phyloP scores from a whole-genome alignment of 2,113 vertebrate genomes.

The Tympanuchus pallidicinctus region DNA sequence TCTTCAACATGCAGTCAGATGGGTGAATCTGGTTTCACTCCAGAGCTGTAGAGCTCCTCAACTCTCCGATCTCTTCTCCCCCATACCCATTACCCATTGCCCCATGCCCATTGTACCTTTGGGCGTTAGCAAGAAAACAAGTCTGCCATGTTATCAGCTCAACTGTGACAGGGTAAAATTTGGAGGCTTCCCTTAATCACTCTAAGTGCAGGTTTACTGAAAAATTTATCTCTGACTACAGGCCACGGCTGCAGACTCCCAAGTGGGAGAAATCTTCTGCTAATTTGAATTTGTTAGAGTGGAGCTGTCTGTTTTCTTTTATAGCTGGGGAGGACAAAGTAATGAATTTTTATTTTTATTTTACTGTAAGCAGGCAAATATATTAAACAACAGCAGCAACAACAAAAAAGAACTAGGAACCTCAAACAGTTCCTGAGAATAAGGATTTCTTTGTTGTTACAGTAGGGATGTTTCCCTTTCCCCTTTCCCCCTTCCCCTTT shows the following conservation, averaged over 20 bases:
- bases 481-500: rapidly evolving
- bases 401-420: background rate
- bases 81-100: background rate
- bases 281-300: slow-evolving; percentile 58
- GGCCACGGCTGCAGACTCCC: slow-evolving; percentile 26
- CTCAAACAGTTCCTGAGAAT: background rate
- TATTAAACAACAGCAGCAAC: slow-evolving; percentile 12
- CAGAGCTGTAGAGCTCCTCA: background rate
- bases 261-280: slow-evolving; percentile 28
- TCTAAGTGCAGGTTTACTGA: slow-evolving; percentile 44
- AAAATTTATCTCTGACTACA: slow-evolving; percentile 72
- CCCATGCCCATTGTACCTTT: background rate
- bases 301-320: slow-evolving; percentile 34
- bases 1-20: background rate
- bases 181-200: slow-evolving; percentile 43
- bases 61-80: background rate
- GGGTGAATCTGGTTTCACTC: background rate
- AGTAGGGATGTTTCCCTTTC: background rate
- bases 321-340: slow-evolving; percentile 59
- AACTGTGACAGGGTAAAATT: slow-evolving; percentile 12
- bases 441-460: slow-evolving; percentile 3
- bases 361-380: slow-evolving; percentile 53
- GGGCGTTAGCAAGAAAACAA: background rate
- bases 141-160: background rate
- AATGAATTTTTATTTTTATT: slow-evolving; percentile 55